A percentile compares a stretch with the other conserved stretches of the same genome.
phyloP scores from a whole-genome alignment of 2,888 invertebrate genomes.

The Sinhomidia bicolor region DNA sequence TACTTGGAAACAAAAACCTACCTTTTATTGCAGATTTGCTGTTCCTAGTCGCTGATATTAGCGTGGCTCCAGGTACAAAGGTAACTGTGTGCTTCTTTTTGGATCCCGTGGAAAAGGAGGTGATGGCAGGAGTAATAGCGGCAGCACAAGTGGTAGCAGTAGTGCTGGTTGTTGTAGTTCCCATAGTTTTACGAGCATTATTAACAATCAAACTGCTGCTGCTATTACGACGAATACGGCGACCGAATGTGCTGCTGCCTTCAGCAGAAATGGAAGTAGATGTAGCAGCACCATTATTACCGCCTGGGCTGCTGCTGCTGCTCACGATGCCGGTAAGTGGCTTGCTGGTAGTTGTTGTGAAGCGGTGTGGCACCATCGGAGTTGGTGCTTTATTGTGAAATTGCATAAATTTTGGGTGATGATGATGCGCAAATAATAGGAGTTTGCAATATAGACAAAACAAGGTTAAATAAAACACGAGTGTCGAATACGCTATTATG shows the following conservation, averaged over 20 bases:
- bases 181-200: slow-evolving; percentile 53
- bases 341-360: background rate
- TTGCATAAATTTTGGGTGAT: slow-evolving; percentile 35
- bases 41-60: background rate
- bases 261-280: too few relatives aligned
- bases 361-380: slow-evolving; percentile 1
- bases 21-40: slow-evolving; percentile 32
- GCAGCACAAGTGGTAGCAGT: background rate
- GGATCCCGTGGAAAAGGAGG: background rate
- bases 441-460: background rate
- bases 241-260: slow-evolving; percentile 30
- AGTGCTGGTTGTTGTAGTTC: background rate
- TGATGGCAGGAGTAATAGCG: background rate
- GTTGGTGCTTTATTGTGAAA: slow-evolving; percentile 34
- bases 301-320: background rate
- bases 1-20: slow-evolving; percentile 6
- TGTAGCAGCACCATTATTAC: background rate
- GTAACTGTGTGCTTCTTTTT: slow-evolving; percentile 29
- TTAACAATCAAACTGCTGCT: slow-evolving; percentile 47
- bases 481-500: too few relatives aligned
- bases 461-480: slow-evolving; percentile 14
- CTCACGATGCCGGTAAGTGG: background rate
- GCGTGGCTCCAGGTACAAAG: slow-evolving; percentile 29
- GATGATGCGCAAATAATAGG: slow-evolving; percentile 21
- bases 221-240: slow-evolving; percentile 53